phyloP scores from a whole-genome alignment of 1,140 invertebrate species.

The Conopomorpha cramerella region DNA sequence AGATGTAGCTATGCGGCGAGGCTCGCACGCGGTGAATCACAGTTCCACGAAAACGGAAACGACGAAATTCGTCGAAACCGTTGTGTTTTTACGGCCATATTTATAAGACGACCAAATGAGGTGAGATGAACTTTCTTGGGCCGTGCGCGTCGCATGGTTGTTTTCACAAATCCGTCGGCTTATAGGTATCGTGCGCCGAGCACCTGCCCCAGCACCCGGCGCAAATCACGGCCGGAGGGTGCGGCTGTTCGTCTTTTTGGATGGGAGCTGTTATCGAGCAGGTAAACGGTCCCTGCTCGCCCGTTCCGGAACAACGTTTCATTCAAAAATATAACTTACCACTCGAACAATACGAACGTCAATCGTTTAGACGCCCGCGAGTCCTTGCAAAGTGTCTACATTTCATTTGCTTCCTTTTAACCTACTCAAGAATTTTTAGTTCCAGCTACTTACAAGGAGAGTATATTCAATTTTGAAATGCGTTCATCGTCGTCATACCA shows the following conservation, averaged over 20 bases:
- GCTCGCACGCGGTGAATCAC: slow-evolving; percentile 37
- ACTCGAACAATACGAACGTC: no score
- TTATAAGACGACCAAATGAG: slow-evolving; percentile 18
- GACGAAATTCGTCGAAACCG: slow-evolving; percentile 36
- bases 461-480: no score
- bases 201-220: slow-evolving; percentile 37
- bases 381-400: no score
- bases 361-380: no score
- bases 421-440: no score
- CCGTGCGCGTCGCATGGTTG: slow-evolving; percentile 9
- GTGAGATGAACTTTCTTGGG: slow-evolving; percentile 13
- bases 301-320: slow-evolving; percentile 5
- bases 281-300: slow-evolving; percentile 25
- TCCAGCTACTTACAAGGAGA: no score
- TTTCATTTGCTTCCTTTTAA: no score
- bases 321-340: slow-evolving; percentile 11
- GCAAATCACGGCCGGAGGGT: slow-evolving; percentile 38
- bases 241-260: slow-evolving; percentile 10
- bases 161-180: slow-evolving; percentile 19
- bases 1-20: slow-evolving; percentile 5
- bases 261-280: slow-evolving; percentile 21
- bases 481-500: no score
- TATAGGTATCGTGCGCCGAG: slow-evolving; percentile 19
- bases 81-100: slow-evolving; percentile 37
- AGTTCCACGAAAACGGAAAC: slow-evolving; percentile 45